Base-by-base conservation (phyloP, 2,113 vertebrate species). In the Esox niger region DNA sequence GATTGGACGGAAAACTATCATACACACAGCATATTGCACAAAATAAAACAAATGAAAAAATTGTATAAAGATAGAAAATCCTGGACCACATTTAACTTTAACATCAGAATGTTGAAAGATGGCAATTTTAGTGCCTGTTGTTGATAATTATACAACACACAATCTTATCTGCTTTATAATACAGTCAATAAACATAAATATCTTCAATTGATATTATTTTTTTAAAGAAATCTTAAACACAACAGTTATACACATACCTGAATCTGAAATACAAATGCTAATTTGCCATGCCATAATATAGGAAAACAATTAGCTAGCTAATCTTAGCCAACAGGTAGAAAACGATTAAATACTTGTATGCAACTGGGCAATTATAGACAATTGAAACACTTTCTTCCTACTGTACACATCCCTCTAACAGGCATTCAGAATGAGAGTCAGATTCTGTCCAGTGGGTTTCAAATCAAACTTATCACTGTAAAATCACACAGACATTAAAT, bases 131-230 rank as follows among this genome's bases (percentile, higher is more conserved):
- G 94, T 94, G 96, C 95, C 96, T 96, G 95, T 96, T 93, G 93
- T 94, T 94, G 94, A 84, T 84, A 66, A 86, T 89, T 93, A 95
- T 91, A 97, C 94, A 96, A 94, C 96, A 96, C 96, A 95, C 95
- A 97, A 95, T 96, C 95, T 97, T 97, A 43, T 43, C 13, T 94
- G 93, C 94, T 15, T 95, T 97, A 98, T 96, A 95, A 93, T 99
- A 98, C 96, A 99, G 95, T 97, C 96, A 91, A 96, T 98, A 95
- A 97, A 99, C 97, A 99, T 96, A 98, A 95, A 95, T 96, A 95
- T 95, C 95, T 96, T 95, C 93, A 95, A 43, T 43, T 59, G 29
- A 30, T 31, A 27, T 20, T 95, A 94, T 98, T 94, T 88, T 89
- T 76, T 88, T 87, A 93, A 84, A n/a, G n/a, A n/a, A 86, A 95